A percentile compares a stretch with the other conserved stretches of the same genome.
These are phyloP conservation scores for Eremobia ochroleuca DNA, from an alignment of 2,888 invertebrate genomes.

Conservation along the genomic window DNA sequence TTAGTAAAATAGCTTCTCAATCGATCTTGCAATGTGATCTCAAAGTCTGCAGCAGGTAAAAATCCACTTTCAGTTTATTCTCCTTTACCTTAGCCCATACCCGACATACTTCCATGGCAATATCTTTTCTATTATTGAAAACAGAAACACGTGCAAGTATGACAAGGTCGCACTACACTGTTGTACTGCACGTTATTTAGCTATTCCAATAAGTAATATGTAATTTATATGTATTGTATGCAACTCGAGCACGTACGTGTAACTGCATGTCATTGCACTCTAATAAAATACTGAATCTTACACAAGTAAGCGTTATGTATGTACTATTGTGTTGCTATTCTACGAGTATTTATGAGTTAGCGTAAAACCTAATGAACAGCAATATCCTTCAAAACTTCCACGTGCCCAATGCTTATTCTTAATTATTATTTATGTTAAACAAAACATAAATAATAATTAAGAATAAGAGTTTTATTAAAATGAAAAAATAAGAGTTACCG, in stretches of 20 bases:
- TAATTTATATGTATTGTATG: slow-evolving; percentile 55
- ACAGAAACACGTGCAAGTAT: slow-evolving; percentile 63
- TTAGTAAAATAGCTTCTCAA: not conserved
- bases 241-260: slow-evolving; percentile 46
- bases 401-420: too few relatives aligned
- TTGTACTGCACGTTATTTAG: slow-evolving; percentile 50
- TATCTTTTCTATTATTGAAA: slow-evolving; percentile 52
- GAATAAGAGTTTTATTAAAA: not conserved
- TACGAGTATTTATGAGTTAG: slow-evolving; percentile 22
- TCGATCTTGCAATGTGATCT: not conserved
- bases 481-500: not conserved
- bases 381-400: slow-evolving; percentile 49
- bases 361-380: slow-evolving; percentile 34
- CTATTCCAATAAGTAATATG: slow-evolving; percentile 48
- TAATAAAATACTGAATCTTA: slow-evolving; percentile 54
- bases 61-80: slow-evolving; percentile 3
- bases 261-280: slow-evolving; percentile 57
- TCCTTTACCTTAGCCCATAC: slow-evolving; percentile 24
- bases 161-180: slow-evolving; percentile 53
- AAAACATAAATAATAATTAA: not conserved
- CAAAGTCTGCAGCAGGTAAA: not conserved
- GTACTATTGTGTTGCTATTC: slow-evolving; percentile 42
- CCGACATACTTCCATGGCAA: slow-evolving; percentile 43
- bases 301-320: slow-evolving; percentile 43
- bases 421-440: too few relatives aligned